These are phyloP conservation scores for Aphelenchoides fujianensis DNA, from an alignment of 1,140 invertebrate species.

Conservation along the genomic window DNA sequence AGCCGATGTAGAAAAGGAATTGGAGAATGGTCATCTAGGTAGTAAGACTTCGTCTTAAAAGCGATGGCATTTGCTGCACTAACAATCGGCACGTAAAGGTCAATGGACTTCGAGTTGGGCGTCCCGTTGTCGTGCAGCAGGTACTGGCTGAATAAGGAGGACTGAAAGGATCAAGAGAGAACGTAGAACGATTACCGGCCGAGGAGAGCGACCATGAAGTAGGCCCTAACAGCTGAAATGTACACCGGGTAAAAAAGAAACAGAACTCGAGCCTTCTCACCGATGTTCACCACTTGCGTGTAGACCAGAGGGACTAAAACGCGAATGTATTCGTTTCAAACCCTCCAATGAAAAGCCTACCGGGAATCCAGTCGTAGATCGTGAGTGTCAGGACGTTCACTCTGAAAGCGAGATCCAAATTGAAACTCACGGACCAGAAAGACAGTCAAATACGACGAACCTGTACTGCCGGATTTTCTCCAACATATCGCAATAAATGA, in stretches of 20 bases:
- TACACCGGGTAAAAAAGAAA: constrained; percentile 20
- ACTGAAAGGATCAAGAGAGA: too few species aligned
- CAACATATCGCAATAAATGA: constrained; percentile 49
- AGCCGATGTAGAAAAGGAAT: constrained; percentile 50
- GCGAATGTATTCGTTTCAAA: constrained; percentile 37
- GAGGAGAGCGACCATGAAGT: constrained; percentile 55
- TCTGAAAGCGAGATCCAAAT: too few species aligned
- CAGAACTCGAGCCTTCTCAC: background rate
- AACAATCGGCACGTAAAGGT: constrained; percentile 52
- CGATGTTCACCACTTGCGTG: constrained; percentile 51
- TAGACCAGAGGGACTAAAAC: constrained; percentile 41
- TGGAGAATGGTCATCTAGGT: constrained; percentile 60
- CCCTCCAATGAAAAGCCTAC: constrained; percentile 41
- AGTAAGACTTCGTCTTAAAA: too few species aligned
- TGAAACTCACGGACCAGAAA: too few species aligned
- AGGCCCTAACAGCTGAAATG: constrained; percentile 45
- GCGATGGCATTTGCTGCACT: too few species aligned
- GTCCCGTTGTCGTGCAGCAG: constrained; percentile 31
- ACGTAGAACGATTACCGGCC: constrained; percentile 39
- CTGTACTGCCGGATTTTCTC: constrained; percentile 57
- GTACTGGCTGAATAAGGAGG: constrained; percentile 43
- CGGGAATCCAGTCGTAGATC: constrained; percentile 57
- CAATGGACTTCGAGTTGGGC: constrained; percentile 26
- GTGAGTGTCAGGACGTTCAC: constrained; percentile 54
- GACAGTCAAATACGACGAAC: too few species aligned